Evolutionary conservation across 2,888 invertebrate species (phyloP).

Genomic region (Thecocarcelia acutangulata): DNA sequence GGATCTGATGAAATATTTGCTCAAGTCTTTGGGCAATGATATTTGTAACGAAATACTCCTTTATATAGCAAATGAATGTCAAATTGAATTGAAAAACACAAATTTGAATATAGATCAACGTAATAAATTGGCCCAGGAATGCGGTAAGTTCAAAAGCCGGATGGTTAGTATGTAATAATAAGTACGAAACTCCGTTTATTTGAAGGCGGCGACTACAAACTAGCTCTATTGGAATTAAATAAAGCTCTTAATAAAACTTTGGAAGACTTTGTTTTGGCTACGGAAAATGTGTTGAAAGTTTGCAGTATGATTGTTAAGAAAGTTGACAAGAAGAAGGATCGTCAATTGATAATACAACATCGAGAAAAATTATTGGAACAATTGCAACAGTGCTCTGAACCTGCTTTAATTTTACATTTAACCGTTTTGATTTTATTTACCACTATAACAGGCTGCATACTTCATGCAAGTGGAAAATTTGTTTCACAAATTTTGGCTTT

Average conservation of each 20-base stretch:
- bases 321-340: slow-evolving; percentile 93
- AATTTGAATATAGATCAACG: slow-evolving; percentile 85
- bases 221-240: slow-evolving; percentile 86
- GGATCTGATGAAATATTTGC: slow-evolving; percentile 89
- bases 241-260: slow-evolving; percentile 86
- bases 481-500: slow-evolving; percentile 90
- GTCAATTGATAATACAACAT: slow-evolving; percentile 89
- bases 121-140: slow-evolving; percentile 87
- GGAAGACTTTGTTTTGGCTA: slow-evolving; percentile 90
- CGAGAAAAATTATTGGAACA: slow-evolving; percentile 91
- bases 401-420: slow-evolving; percentile 90
- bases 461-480: slow-evolving; percentile 97
- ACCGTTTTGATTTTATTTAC: slow-evolving; percentile 90
- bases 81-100: slow-evolving; percentile 83
- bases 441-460: slow-evolving; percentile 88
- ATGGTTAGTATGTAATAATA: neutral
- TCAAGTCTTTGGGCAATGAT: slow-evolving; percentile 92
- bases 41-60: slow-evolving; percentile 89
- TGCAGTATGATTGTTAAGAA: slow-evolving; percentile 93
- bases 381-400: slow-evolving; percentile 87
- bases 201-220: slow-evolving; percentile 86
- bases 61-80: slow-evolving; percentile 89
- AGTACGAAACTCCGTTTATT: slow-evolving; percentile 51
- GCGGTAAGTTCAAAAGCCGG: slow-evolving; percentile 72
- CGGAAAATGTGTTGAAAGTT: slow-evolving; percentile 87